Percentiles rank a stretch among this genome's conserved stretches.
phyloP scores from a whole-genome alignment of 2,888 invertebrate species.

The Cheiracanthium punctorium region DNA sequence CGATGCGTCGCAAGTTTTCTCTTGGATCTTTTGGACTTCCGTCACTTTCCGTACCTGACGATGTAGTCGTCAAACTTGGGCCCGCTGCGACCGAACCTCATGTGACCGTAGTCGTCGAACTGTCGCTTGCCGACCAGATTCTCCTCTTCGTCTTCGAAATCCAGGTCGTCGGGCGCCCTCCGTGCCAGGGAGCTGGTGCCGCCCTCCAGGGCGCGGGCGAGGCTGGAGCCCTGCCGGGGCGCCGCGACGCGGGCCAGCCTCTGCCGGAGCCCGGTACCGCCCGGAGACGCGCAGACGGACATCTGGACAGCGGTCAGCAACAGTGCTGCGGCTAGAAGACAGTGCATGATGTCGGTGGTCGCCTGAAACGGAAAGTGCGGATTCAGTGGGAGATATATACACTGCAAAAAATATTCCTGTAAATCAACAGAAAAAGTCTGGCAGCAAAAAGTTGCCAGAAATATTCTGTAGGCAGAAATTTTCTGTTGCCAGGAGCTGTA shows the following conservation, averaged over 20 bases:
- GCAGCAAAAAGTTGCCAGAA: too few relatives aligned
- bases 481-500: too few relatives aligned
- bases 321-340: background rate
- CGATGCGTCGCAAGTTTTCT: too few relatives aligned
- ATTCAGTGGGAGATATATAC: too few relatives aligned
- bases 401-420: too few relatives aligned
- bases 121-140: conserved; percentile 71
- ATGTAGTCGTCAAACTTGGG: conserved; percentile 72
- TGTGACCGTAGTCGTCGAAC: conserved; percentile 74
- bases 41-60: conserved; percentile 72
- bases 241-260: conserved; percentile 45
- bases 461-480: too few relatives aligned
- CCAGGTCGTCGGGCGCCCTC: conserved; percentile 56
- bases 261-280: conserved; percentile 20
- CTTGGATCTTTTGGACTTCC: too few relatives aligned
- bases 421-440: too few relatives aligned
- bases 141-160: conserved; percentile 69
- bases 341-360: background rate
- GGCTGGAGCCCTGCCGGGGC: conserved; percentile 31
- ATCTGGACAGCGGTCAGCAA: conserved; percentile 5
- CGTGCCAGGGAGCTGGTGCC: conserved; percentile 26
- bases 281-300: background rate
- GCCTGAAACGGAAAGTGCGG: background rate
- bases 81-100: conserved; percentile 73
- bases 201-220: conserved; percentile 46